Conservation (phyloP, 2,797 vertebrate genomes). For the Pipistrellus nathusii region DNA sequence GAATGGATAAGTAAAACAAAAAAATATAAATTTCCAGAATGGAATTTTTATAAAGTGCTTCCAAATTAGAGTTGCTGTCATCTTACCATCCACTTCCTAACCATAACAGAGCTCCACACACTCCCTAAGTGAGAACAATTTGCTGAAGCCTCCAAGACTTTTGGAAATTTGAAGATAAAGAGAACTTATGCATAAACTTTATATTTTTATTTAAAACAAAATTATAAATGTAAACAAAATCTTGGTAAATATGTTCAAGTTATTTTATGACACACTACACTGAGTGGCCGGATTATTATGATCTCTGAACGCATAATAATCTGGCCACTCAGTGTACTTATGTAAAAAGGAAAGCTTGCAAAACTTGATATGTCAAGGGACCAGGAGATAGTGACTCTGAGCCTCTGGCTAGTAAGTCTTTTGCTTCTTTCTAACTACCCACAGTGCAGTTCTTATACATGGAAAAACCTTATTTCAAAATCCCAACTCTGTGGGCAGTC, state of each 20-base stretch:
- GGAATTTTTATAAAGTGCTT: constrained; percentile 76
- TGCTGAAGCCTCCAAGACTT: constrained; percentile 22
- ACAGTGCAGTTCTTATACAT: too few relatives aligned
- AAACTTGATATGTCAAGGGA: too few relatives aligned
- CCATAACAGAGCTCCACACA: constrained; percentile 64
- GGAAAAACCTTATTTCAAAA: too few relatives aligned
- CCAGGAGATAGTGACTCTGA: too few relatives aligned
- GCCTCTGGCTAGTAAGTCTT: too few relatives aligned
- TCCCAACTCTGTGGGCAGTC: too few relatives aligned
- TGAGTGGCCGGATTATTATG: too few relatives aligned
- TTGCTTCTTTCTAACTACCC: too few relatives aligned
- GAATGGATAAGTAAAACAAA: constrained; percentile 70
- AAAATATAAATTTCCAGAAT: constrained; percentile 66
- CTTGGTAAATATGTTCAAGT: constrained; percentile 1
- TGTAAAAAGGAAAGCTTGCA: too few relatives aligned
- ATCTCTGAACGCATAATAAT: too few relatives aligned
- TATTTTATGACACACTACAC: too few relatives aligned
- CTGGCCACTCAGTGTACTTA: too few relatives aligned
- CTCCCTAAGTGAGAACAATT: constrained; percentile 58
- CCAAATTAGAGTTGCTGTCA: constrained; percentile 77
- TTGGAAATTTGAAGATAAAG: constrained; percentile 67
- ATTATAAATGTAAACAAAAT: constrained; percentile 9
- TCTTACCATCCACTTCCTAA: constrained; percentile 65
- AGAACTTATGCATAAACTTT: constrained; percentile 16
- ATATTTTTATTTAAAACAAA: constrained; percentile 58